Percentiles rank a stretch among this genome's conserved stretches.
Conservation (phyloP, 2,888 invertebrate genomes). For the Allacma fusca region DNA sequence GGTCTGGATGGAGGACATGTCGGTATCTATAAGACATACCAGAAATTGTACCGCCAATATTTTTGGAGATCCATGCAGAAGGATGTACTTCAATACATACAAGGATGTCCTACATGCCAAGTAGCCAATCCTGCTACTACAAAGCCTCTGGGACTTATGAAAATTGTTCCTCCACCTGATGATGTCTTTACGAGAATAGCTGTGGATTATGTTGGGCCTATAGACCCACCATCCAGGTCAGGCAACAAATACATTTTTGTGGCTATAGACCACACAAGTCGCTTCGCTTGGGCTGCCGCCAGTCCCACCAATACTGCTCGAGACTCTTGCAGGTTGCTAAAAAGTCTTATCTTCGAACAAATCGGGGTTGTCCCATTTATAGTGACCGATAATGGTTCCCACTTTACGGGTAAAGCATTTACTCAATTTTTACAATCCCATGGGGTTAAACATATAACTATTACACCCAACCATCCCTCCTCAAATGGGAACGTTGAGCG, state of each 20-base stretch:
- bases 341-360: neutral
- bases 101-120: conserved; percentile 33
- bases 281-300: neutral
- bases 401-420: neutral
- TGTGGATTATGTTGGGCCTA: conserved; percentile 34
- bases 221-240: neutral
- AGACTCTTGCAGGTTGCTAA: neutral
- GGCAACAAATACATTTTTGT: neutral
- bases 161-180: neutral
- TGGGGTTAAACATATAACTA: no score
- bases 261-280: neutral
- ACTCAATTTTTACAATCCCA: no score
- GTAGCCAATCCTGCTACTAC: neutral
- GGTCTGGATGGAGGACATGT: conserved; percentile 18
- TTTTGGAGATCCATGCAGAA: conserved; percentile 25
- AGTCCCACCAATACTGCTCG: neutral
- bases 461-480: neutral
- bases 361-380: neutral
- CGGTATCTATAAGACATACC: conserved; percentile 20
- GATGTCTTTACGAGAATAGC: conserved; percentile 1
- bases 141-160: neutral
- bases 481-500: neutral
- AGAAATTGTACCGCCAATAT: neutral
- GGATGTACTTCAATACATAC: neutral
- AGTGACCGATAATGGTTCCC: neutral